Conservation (phyloP, 2,113 vertebrate species). For the Oreotrochilus melanogaster region DNA sequence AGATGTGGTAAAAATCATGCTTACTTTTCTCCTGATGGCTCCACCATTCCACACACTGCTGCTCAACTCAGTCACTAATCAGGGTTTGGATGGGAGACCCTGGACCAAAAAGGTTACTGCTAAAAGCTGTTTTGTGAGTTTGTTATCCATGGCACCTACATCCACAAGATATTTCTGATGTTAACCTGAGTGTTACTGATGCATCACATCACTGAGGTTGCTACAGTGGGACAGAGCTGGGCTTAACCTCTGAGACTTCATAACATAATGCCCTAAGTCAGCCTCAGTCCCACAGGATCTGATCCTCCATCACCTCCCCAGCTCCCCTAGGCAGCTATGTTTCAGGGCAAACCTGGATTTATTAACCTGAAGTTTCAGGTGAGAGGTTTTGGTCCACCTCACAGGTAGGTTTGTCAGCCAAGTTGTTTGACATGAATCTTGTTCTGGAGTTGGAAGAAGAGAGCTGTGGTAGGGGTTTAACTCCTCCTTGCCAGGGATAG, state of each 20-base stretch:
- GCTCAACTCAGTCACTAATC: accelerated
- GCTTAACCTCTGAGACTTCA: not conserved
- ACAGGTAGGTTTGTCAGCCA: not conserved
- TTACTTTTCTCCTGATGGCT: not conserved
- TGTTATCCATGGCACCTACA: not conserved
- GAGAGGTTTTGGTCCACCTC: not conserved
- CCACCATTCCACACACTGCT: not conserved
- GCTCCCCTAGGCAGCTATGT: accelerated
- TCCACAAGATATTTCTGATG: not conserved
- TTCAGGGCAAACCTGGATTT: not conserved
- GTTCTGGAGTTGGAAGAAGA: not conserved
- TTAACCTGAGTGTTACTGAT: not conserved
- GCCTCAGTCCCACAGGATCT: not conserved
- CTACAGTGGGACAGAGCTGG: not conserved
- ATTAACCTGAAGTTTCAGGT: not conserved
- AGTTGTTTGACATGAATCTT: not conserved
- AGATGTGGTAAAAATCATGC: not conserved
- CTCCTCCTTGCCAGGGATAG: not conserved
- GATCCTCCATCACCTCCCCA: not conserved
- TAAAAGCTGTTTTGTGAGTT: not conserved
- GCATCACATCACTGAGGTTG: not conserved
- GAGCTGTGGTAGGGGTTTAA: not conserved
- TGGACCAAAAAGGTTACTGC: not conserved
- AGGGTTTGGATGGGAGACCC: not conserved
- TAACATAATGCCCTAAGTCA: not conserved